These are phyloP conservation scores for Megalonaias nervosa DNA, from an alignment of 1,140 invertebrate genomes.

Conservation along the genomic window DNA sequence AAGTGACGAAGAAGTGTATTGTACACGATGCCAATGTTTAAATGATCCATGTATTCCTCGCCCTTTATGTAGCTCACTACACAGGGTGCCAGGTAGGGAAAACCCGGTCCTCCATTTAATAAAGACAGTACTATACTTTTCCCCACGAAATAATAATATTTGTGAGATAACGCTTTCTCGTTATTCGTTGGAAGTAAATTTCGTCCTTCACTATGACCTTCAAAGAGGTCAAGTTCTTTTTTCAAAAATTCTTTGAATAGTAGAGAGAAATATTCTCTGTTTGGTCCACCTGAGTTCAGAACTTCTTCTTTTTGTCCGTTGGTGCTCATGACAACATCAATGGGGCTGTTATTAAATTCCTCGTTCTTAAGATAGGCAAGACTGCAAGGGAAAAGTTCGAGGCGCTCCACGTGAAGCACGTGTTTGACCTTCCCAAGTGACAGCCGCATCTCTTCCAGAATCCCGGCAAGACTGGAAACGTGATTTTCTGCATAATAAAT, in stretches of 20 bases:
- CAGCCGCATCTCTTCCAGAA: too few relatives aligned
- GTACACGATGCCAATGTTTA: slow-evolving; percentile 36
- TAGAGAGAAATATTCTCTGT: slow-evolving; percentile 23
- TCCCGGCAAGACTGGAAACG: too few relatives aligned
- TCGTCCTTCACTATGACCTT: slow-evolving; percentile 22
- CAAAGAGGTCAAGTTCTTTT: slow-evolving; percentile 26
- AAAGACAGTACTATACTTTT: slow-evolving; percentile 40
- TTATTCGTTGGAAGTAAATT: slow-evolving; percentile 26
- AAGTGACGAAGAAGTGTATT: slow-evolving; percentile 31
- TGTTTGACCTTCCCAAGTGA: too few relatives aligned
- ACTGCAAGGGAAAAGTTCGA: too few relatives aligned
- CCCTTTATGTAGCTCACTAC: slow-evolving; percentile 37
- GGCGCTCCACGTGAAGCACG: too few relatives aligned
- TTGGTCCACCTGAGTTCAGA: slow-evolving; percentile 19
- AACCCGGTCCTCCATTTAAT: slow-evolving; percentile 37
- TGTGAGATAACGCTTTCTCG: slow-evolving; percentile 8
- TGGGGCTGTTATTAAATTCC: slow-evolving; percentile 2
- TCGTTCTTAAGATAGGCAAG: slow-evolving; percentile 17
- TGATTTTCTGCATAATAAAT: too few relatives aligned
- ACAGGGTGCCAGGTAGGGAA: slow-evolving; percentile 44
- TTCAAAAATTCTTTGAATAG: slow-evolving; percentile 23
- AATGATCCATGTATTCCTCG: slow-evolving; percentile 32
- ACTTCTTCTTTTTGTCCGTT: slow-evolving; percentile 8
- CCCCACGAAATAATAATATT: slow-evolving; percentile 23
- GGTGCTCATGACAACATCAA: slow-evolving; percentile 12